These are phyloP conservation scores for Hippocampus comes DNA, from an alignment of 2,113 vertebrate species.

Conservation along the genomic window DNA sequence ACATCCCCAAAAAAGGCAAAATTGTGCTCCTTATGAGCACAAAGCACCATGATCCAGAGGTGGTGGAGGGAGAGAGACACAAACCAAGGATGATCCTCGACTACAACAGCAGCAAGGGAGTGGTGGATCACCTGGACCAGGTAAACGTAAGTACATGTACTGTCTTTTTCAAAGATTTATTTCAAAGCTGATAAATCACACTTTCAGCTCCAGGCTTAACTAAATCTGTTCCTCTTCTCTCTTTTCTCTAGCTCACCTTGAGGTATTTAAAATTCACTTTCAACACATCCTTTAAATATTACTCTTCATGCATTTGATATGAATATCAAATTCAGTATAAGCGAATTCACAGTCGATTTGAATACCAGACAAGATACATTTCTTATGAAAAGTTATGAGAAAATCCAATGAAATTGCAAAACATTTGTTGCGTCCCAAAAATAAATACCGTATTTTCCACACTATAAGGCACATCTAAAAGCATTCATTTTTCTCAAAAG, in stretches of 20 bases:
- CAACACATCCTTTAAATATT: slow-evolving; percentile 34
- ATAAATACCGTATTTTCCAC: slow-evolving; percentile 4
- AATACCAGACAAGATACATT: slow-evolving; percentile 12
- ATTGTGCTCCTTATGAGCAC: too few species aligned
- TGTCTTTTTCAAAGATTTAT: too few species aligned
- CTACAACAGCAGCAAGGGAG: too few species aligned
- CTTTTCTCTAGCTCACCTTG: slow-evolving; percentile 44
- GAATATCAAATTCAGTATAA: slow-evolving; percentile 38
- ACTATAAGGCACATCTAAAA: too few species aligned
- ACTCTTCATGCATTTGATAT: slow-evolving; percentile 43
- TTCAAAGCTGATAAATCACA: too few species aligned
- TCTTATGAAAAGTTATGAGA: neutral
- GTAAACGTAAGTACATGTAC: too few species aligned
- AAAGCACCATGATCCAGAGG: too few species aligned
- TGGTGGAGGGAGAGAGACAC: too few species aligned
- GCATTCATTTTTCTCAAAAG: too few species aligned
- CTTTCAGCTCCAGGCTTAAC: slow-evolving; percentile 38
- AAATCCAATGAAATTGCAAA: slow-evolving; percentile 26
- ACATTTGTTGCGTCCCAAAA: slow-evolving; percentile 43
- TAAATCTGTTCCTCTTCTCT: slow-evolving; percentile 29
- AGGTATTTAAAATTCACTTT: slow-evolving; percentile 63
- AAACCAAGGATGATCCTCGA: too few species aligned
- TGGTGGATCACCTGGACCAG: too few species aligned
- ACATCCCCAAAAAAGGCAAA: too few species aligned
- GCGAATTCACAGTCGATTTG: slow-evolving; percentile 40